Evolutionary conservation across 2,888 invertebrate genomes (phyloP).

Genomic region (Euproctis similis): DNA sequence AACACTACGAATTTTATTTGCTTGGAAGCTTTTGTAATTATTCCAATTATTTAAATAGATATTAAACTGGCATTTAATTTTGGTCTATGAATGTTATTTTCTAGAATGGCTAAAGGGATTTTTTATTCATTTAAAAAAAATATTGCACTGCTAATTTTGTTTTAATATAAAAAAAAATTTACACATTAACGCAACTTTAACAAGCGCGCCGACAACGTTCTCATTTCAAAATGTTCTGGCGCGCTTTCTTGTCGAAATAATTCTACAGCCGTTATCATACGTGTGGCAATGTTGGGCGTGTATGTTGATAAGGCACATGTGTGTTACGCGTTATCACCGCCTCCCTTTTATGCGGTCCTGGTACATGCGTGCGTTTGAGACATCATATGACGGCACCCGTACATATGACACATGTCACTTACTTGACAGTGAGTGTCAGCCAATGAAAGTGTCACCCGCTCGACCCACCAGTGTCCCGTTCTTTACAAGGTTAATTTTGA

Average conservation of each 20-base stretch:
- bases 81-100: too few species aligned
- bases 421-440: too few species aligned
- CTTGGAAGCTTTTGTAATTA: too few species aligned
- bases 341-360: constrained; percentile 34
- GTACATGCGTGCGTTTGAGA: constrained; percentile 46
- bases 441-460: background rate
- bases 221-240: background rate
- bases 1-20: too few species aligned
- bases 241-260: background rate
- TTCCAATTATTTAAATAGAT: too few species aligned
- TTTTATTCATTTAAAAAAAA: too few species aligned
- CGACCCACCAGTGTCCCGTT: background rate
- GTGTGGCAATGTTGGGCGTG: constrained; percentile 8
- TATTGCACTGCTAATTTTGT: too few species aligned
- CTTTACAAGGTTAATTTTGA: too few species aligned
- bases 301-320: constrained; percentile 21
- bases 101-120: too few species aligned
- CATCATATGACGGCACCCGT: constrained; percentile 51
- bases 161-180: too few species aligned
- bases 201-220: background rate
- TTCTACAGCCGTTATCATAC: constrained; percentile 9
- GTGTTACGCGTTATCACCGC: constrained; percentile 18
- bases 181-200: too few species aligned
- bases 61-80: too few species aligned
- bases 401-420: constrained; percentile 29